A percentile compares a stretch with the other conserved stretches of the same genome.
These are phyloP conservation scores for Leptopilina myrica DNA, from an alignment of 2,888 invertebrate genomes.

Conservation along the genomic window DNA sequence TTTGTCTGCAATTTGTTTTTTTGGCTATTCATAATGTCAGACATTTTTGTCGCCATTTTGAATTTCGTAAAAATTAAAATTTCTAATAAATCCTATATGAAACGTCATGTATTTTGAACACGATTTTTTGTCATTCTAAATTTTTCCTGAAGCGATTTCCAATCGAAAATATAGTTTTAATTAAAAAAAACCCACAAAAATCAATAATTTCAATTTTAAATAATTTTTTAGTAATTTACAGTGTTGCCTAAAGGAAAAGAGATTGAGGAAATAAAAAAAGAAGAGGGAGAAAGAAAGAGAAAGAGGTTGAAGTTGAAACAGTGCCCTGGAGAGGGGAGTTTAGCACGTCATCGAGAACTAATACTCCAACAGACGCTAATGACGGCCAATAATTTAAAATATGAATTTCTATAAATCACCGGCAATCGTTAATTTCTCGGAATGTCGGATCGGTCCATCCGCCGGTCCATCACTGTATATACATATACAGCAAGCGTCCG, in stretches of 20 bases:
- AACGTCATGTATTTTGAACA: no score
- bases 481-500: conserved; percentile 50
- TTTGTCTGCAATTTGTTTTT: no score
- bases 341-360: conserved; percentile 55
- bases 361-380: conserved; percentile 68
- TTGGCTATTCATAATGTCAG: no score
- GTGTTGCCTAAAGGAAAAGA: not conserved
- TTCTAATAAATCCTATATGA: no score
- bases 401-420: conserved; percentile 76
- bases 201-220: no score
- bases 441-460: conserved; percentile 72
- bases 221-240: conserved; percentile 34
- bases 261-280: conserved; percentile 16
- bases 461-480: conserved; percentile 71
- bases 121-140: no score
- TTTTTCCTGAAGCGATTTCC: no score
- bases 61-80: no score
- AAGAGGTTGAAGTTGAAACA: no score
- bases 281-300: conserved; percentile 20
- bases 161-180: no score
- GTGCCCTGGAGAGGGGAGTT: conserved; percentile 34
- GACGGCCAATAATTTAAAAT: conserved; percentile 76
- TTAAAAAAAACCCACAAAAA: no score
- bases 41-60: no score
- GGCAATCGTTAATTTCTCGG: conserved; percentile 77